A percentile compares a stretch with the other conserved stretches of the same genome.
Conservation (phyloP, 1,140 invertebrate genomes). For the Heliothis subflexa region DNA sequence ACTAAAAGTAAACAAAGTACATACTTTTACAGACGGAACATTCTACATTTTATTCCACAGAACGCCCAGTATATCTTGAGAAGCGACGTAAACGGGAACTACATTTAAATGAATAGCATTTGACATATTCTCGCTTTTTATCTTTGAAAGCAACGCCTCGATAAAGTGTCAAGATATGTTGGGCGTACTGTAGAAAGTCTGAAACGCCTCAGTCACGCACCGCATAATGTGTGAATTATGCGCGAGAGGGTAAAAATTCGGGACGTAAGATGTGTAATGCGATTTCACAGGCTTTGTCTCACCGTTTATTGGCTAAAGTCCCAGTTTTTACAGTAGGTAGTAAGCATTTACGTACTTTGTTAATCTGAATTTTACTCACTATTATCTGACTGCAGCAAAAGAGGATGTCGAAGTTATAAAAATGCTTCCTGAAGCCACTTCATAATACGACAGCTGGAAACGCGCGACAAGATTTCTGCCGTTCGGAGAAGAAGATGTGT, state of each 20-base stretch:
- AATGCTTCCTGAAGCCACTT: no score
- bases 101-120: no score
- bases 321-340: conserved; percentile 64
- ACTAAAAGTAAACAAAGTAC: no score
- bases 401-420: background rate
- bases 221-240: conserved; percentile 70
- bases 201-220: conserved; percentile 55
- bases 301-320: conserved; percentile 71
- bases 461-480: no score
- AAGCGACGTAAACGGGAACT: no score
- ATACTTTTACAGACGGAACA: no score
- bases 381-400: no score
- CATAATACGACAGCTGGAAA: no score
- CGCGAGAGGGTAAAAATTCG: conserved; percentile 62
- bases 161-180: conserved; percentile 4
- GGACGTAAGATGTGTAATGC: conserved; percentile 66
- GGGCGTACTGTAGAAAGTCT: background rate
- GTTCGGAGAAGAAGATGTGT: no score
- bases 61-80: no score
- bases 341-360: background rate
- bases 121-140: background rate
- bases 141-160: background rate
- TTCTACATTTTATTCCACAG: no score
- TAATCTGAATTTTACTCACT: conserved; percentile 24
- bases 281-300: conserved; percentile 66